phyloP scores from a whole-genome alignment of 53 echinoderm and acorn worm species.

The Arbacia lixula region DNA sequence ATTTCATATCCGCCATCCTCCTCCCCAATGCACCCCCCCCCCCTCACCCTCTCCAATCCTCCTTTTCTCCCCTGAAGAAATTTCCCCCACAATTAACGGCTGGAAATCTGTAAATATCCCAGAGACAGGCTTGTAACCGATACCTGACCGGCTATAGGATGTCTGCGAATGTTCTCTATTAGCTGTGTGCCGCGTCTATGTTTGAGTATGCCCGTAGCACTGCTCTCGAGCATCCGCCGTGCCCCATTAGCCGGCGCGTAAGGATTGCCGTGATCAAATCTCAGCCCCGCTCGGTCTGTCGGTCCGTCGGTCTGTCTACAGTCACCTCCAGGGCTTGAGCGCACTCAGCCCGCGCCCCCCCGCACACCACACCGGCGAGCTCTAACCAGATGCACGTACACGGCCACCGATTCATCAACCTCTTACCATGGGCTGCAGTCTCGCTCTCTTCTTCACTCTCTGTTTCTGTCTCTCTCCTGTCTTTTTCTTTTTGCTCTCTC shows the following conservation, averaged over 20 bases:
- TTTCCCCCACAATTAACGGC: no score
- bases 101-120: conserved; percentile 20
- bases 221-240: background rate
- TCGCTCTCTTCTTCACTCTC: background rate
- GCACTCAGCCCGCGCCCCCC: background rate
- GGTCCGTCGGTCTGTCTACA: no score
- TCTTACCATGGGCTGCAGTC: background rate
- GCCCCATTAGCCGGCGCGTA: conserved; percentile 1
- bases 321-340: no score
- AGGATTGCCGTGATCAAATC: conserved; percentile 36
- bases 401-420: conserved; percentile 44
- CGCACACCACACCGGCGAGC: background rate
- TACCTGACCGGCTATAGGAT: conserved; percentile 18
- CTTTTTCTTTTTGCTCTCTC: background rate
- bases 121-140: conserved; percentile 5
- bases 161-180: conserved; percentile 18
- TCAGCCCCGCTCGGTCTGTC: background rate
- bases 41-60: no score
- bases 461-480: background rate
- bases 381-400: conserved; percentile 50
- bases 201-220: conserved; percentile 32
- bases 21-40: no score
- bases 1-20: no score
- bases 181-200: conserved; percentile 11
- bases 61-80: no score